Evolutionary conservation across 2,797 vertebrate species (phyloP), one percentile per base, ranked within the genome.

Genomic region (Numenius phaeopus): DNA sequence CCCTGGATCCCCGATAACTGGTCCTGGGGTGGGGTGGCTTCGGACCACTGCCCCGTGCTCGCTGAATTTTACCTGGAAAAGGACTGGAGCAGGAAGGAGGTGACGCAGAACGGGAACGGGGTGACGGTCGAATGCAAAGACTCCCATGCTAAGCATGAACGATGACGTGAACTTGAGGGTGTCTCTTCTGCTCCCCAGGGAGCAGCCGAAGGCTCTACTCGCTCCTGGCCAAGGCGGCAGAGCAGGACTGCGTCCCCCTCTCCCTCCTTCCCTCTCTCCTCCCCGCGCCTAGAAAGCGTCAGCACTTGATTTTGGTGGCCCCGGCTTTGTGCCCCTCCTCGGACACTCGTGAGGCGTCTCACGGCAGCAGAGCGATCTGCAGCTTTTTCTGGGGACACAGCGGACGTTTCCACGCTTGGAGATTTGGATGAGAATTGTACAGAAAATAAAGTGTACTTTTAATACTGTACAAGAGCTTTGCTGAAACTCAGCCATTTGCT

Each of bases 1-100:
- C 99, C 99, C 2, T 99, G 99, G 99, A 99, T 99, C 95, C 99
- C 99, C 0, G 99, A 99, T 57, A 99, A 99, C 98, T 99, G 99
- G 99, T 99, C 99, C 1, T 99, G 99, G 99, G 99, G 99, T 0
- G 99, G 99, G 1, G 99, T 99, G 73, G 99, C 99, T 2, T 99
- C 99, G 0, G 98, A 99, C 22, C 99, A 99, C 93, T 99, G 99
- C 91, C 99, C 99, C 0, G 98, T 99, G 78, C 97, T 99, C 0
- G 99, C 99, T 0, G 99, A 99, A 81, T 98, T 99, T 73, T 99
- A 98, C 71, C 71, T 92, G 2, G 98, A 98, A 13, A 98, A 96
- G 88, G 98, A 99, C 89, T 98, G 98, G 77, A 95, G 83, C 95
- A 98, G 97, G 71, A 99, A 99, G 96, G 99, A 99, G 57, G 91